These are phyloP conservation scores for Poecile atricapillus DNA, from an alignment of 2,113 vertebrate species.

Conservation along the genomic window DNA sequence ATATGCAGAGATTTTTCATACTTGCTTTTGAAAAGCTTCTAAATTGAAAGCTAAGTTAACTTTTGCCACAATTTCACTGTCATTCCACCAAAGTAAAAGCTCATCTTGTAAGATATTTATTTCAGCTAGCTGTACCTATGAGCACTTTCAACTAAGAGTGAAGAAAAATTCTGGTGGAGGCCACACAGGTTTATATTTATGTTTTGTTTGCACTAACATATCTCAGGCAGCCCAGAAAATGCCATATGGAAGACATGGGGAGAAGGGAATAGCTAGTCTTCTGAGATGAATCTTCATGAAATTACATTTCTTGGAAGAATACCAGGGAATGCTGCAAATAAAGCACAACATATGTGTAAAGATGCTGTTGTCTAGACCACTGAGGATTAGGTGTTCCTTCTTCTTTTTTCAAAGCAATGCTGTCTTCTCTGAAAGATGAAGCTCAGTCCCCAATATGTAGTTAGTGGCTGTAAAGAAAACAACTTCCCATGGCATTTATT, in stretches of 20 bases:
- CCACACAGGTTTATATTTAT: background rate
- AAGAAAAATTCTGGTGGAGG: background rate
- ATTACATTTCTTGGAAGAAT: slow-evolving; percentile 51
- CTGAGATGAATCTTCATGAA: slow-evolving; percentile 31
- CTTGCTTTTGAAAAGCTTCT: background rate
- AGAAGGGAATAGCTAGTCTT: slow-evolving; percentile 5
- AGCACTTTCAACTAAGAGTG: background rate
- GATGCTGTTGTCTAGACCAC: slow-evolving; percentile 45
- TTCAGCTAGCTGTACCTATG: background rate
- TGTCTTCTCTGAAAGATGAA: background rate
- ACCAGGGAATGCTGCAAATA: slow-evolving; percentile 52
- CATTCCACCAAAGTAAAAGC: background rate
- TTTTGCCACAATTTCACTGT: background rate
- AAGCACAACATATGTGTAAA: slow-evolving; percentile 27
- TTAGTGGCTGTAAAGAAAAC: background rate
- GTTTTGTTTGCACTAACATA: background rate
- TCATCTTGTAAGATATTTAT: background rate
- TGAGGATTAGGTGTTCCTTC: slow-evolving; percentile 62
- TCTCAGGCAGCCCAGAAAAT: background rate
- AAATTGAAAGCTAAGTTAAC: background rate
- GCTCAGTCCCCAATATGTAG: background rate
- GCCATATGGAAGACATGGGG: background rate
- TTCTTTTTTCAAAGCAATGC: background rate
- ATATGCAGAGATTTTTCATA: background rate
- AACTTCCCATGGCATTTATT: background rate